Conservation (phyloP, 1,140 invertebrate species). For the Conus betulinus region DNA sequence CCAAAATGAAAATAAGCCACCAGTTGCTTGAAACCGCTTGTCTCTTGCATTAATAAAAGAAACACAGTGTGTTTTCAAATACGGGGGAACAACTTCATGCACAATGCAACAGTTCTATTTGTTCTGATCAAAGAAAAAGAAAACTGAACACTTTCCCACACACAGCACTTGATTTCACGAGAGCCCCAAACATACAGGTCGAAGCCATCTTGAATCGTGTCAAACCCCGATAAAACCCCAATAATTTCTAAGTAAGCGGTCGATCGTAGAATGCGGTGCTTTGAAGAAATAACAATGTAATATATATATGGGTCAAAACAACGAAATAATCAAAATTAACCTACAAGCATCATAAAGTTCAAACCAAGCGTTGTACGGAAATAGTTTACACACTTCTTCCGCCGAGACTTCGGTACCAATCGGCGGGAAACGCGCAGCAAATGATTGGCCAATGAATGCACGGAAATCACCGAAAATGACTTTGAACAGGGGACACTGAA, state of each 20-base stretch:
- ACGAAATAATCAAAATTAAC: constrained; percentile 5
- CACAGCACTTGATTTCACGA: neutral
- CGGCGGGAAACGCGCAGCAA: constrained; percentile 31
- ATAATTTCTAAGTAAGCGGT: neutral
- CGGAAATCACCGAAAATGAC: constrained; percentile 32
- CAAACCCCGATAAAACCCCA: constrained; percentile 12
- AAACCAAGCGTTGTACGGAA: constrained; percentile 19
- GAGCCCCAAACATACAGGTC: neutral
- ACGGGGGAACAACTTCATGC: too few relatives aligned
- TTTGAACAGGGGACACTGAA: constrained; percentile 13
- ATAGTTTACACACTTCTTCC: constrained; percentile 37
- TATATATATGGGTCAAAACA: neutral
- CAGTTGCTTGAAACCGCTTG: too few relatives aligned
- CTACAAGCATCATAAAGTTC: constrained; percentile 24
- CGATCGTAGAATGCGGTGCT: neutral
- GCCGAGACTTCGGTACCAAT: constrained; percentile 32
- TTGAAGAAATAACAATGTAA: neutral
- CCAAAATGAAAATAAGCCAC: too few relatives aligned
- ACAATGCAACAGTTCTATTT: too few relatives aligned
- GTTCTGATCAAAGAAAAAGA: neutral
- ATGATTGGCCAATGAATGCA: constrained; percentile 24
- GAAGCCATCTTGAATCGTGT: constrained; percentile 28
- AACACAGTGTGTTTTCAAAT: too few relatives aligned
- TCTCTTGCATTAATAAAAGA: too few relatives aligned
- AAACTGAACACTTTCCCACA: neutral